These are phyloP conservation scores for Asbolus verrucosus DNA, from an alignment of 1,140 invertebrate genomes.

Conservation along the genomic window DNA sequence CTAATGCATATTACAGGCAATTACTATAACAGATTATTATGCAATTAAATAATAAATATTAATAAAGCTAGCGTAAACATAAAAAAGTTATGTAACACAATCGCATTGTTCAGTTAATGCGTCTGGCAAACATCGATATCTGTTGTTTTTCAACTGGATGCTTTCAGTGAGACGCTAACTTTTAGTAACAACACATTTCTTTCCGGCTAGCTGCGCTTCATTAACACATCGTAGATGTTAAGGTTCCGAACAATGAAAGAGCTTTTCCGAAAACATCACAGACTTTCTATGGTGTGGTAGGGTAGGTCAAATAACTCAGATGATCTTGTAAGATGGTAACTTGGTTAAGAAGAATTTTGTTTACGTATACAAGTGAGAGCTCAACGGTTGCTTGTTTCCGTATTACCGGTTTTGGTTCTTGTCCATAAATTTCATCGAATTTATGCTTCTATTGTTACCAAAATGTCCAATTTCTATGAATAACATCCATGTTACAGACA, in stretches of 20 bases:
- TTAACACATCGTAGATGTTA: slow-evolving; percentile 40
- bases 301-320: slow-evolving; percentile 22
- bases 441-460: no score
- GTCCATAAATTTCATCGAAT: no score
- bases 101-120: slow-evolving; percentile 31
- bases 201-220: slow-evolving; percentile 21
- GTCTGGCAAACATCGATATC: slow-evolving; percentile 17
- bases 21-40: not conserved
- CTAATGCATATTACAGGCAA: not conserved
- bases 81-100: slow-evolving; percentile 35
- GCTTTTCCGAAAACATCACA: slow-evolving; percentile 31
- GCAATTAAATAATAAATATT: slow-evolving; percentile 16
- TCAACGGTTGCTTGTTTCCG: no score
- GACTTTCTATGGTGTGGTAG: slow-evolving; percentile 11
- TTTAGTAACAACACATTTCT: slow-evolving; percentile 39
- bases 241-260: slow-evolving; percentile 40
- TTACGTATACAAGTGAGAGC: no score
- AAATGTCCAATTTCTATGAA: no score
- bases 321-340: no score
- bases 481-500: no score
- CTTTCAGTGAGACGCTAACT: slow-evolving; percentile 42
- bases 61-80: slow-evolving; percentile 13
- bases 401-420: no score
- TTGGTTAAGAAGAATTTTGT: no score
- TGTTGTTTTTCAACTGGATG: slow-evolving; percentile 40